phyloP scores from a whole-genome alignment of 2,113 vertebrate genomes.

The Xiphophorus hellerii region DNA sequence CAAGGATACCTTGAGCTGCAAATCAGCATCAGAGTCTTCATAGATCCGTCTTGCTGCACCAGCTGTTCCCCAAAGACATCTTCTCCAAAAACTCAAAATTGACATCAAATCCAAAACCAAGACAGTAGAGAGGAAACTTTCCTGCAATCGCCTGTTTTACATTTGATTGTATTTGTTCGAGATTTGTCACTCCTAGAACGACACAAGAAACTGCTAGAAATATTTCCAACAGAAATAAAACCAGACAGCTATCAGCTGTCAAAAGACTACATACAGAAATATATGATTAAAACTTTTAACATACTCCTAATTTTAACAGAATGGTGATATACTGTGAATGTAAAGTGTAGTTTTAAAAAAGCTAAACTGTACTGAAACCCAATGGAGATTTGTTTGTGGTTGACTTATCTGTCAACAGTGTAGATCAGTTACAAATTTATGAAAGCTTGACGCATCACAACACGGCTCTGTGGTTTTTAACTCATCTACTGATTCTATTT shows the following conservation, averaged over 20 bases:
- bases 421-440: too few relatives aligned
- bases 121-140: conserved; percentile 85
- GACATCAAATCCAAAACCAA: conserved; percentile 86
- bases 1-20: conserved; percentile 82
- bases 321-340: not conserved
- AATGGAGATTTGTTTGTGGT: too few relatives aligned
- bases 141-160: conserved; percentile 74
- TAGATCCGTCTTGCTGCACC: conserved; percentile 86
- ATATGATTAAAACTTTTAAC: not conserved
- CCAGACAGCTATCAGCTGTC: not conserved
- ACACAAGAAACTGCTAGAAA: not conserved
- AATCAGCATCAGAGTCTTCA: conserved; percentile 83
- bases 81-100: conserved; percentile 85
- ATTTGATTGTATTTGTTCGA: conserved; percentile 77
- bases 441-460: too few relatives aligned
- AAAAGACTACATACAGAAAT: too few relatives aligned
- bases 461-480: too few relatives aligned
- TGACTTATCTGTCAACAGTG: too few relatives aligned
- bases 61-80: conserved; percentile 83
- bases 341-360: too few relatives aligned
- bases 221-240: not conserved
- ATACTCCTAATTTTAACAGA: not conserved
- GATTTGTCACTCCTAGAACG: conserved; percentile 80
- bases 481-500: too few relatives aligned
- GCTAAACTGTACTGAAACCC: too few relatives aligned